Conservation (phyloP, 2,797 vertebrate genomes). For the Takifugu ocellatus region DNA sequence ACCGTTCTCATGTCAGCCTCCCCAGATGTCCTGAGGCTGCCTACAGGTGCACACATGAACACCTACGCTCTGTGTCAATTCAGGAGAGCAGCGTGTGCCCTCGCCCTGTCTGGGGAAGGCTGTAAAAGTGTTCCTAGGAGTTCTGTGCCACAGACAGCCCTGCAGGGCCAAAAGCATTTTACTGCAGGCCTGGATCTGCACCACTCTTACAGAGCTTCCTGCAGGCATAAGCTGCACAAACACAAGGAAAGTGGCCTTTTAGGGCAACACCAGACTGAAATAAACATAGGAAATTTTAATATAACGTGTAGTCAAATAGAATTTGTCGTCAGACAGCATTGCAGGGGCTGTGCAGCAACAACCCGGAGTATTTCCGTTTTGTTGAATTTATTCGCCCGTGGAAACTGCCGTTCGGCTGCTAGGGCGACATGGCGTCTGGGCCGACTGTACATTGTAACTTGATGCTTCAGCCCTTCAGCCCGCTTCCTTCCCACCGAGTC, state of each 20-base stretch:
- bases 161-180: constrained; percentile 53
- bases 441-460: constrained; percentile 72
- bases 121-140: constrained; percentile 30
- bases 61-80: constrained; percentile 26
- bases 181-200: constrained; percentile 21
- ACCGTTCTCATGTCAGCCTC: constrained; percentile 28
- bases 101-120: constrained; percentile 35
- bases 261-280: too few relatives aligned
- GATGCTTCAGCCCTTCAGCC: constrained; percentile 64
- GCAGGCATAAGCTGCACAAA: constrained; percentile 8
- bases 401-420: constrained; percentile 59
- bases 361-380: constrained; percentile 54
- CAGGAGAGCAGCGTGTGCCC: constrained; percentile 30
- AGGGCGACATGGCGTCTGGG: constrained; percentile 72
- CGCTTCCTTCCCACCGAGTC: constrained; percentile 60
- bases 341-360: constrained; percentile 41
- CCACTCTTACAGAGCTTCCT: neutral
- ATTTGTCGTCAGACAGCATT: constrained; percentile 28
- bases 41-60: constrained; percentile 49
- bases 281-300: too few relatives aligned
- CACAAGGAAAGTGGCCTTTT: constrained; percentile 8
- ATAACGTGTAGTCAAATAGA: constrained; percentile 24
- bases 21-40: constrained; percentile 25
- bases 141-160: constrained; percentile 34
- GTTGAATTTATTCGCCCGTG: constrained; percentile 52